Base-by-base conservation (phyloP, 1,140 invertebrate genomes). In the Magallana gigas region DNA sequence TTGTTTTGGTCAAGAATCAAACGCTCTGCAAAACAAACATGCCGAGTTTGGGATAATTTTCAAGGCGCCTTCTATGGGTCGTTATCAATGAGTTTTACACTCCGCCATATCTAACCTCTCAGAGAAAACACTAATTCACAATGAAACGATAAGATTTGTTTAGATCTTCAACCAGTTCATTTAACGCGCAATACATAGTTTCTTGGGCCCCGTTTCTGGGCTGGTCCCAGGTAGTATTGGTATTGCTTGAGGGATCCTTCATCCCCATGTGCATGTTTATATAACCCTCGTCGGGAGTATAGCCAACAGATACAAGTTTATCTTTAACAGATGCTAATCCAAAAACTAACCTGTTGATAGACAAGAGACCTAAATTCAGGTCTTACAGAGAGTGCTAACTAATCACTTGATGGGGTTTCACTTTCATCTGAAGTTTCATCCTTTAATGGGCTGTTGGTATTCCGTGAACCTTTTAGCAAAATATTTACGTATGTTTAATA, bases 11-110 rank as follows among this genome's bases (percentile, higher is more conserved):
- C 23, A 76, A 76, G 8, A 29, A 29, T 29, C 23, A 76, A 36
- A 76, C 36, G 68, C 68, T 8, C 5, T 48, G 23, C 29, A 29
- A 76, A 76, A 76, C 68, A 76, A 76, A 76, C 68, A 76, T 76
- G 9, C 68, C 23, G 23, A 29, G 23, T 76, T 36, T 23, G 68
- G 9, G 68, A 12, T 36, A 76, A 76, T 76, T 36, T 76, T 76
- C 68, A 12, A 76, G 68, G 36, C 23, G 68, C 68, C 23, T 76
- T 9, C 11, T 36, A 76, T 12, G 29, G n/a, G 14, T 11, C 68
- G 68, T 76, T 76, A 76, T 76, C 68, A 76, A 76, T 76, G 68
- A 29, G 36, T 29, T 76, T 76, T 76, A 76, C 68, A 29, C 68
- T 29, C 36, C 36, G 23, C 8, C 68, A 12, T 76, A 76, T 36